Evolutionary conservation across 2,797 vertebrate species (phyloP).

Genomic region (Echeneis naucrates): DNA sequence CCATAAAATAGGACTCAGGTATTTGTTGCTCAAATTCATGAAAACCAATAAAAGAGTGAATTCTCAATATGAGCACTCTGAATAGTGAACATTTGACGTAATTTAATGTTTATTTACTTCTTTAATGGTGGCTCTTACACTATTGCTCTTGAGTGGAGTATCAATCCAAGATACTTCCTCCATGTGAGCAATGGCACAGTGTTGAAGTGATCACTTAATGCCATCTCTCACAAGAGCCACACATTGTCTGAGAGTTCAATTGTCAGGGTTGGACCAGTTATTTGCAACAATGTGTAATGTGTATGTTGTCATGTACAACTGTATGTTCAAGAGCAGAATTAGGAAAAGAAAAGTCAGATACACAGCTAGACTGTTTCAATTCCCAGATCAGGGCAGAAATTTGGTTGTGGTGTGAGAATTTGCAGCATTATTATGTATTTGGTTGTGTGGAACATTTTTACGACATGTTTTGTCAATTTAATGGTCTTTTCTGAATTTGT

Average conservation of each 20-base stretch:
- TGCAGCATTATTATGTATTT: too few relatives aligned
- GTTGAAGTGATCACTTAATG: not conserved
- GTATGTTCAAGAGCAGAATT: not conserved
- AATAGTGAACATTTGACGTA: not conserved
- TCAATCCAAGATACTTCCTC: not conserved
- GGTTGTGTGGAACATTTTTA: too few relatives aligned
- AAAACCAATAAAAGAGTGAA: not conserved
- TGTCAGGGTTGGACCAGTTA: slow-evolving; percentile 12
- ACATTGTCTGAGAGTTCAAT: not conserved
- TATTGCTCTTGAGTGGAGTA: not conserved
- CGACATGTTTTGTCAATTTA: too few relatives aligned
- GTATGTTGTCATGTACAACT: slow-evolving; percentile 1
- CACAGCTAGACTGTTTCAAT: not conserved
- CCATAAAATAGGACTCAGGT: not conserved
- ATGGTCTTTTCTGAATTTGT: too few relatives aligned
- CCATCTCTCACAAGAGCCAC: not conserved
- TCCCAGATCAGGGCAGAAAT: not conserved
- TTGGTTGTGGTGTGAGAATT: too few relatives aligned
- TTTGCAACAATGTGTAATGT: slow-evolving; percentile 11
- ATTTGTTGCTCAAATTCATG: too few relatives aligned
- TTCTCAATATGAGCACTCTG: not conserved
- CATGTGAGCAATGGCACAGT: not conserved
- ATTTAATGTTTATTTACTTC: not conserved
- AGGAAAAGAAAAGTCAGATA: slow-evolving; percentile 16
- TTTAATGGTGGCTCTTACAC: not conserved